phyloP scores from a whole-genome alignment of 2,797 vertebrate species.

The Brotula barbata region DNA sequence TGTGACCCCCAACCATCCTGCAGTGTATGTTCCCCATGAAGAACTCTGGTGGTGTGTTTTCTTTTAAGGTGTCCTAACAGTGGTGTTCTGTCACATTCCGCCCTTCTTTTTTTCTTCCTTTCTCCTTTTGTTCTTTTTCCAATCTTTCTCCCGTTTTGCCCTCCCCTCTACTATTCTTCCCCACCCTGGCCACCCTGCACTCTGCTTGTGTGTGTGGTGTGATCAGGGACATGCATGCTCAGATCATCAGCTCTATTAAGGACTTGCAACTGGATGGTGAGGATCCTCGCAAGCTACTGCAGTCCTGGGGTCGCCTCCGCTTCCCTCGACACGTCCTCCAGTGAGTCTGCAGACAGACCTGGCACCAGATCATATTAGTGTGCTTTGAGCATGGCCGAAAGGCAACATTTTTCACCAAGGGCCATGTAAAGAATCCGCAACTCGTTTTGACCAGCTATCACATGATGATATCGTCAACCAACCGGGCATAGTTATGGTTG shows the following conservation, averaged over 20 bases:
- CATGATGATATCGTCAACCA: no score
- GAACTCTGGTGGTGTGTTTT: conserved; percentile 48
- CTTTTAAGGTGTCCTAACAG: conserved; percentile 59
- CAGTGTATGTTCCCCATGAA: conserved; percentile 34
- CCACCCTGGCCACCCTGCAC: conserved; percentile 45
- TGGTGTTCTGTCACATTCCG: conserved; percentile 46
- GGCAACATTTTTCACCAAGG: conserved; percentile 27
- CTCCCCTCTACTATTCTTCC: conserved; percentile 40
- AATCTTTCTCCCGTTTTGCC: conserved; percentile 7
- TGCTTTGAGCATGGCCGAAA: conserved; percentile 16
- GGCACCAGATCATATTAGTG: conserved; percentile 38
- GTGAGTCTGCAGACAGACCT: conserved; percentile 87
- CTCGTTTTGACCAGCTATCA: neutral
- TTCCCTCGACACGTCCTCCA: conserved; percentile 86
- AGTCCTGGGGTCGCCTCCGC: conserved; percentile 89
- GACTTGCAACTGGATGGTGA: conserved; percentile 94
- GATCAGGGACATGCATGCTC: conserved; percentile 94
- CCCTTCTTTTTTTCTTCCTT: conserved; percentile 25
- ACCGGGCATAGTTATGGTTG: neutral
- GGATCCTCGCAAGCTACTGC: conserved; percentile 92
- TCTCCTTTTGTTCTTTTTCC: neutral
- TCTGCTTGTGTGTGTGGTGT: conserved; percentile 45
- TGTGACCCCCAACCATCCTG: conserved; percentile 62
- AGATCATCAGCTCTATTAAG: conserved; percentile 98
- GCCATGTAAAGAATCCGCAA: neutral